Conservation (phyloP, 2,797 vertebrate species). For the Esox lucius region DNA sequence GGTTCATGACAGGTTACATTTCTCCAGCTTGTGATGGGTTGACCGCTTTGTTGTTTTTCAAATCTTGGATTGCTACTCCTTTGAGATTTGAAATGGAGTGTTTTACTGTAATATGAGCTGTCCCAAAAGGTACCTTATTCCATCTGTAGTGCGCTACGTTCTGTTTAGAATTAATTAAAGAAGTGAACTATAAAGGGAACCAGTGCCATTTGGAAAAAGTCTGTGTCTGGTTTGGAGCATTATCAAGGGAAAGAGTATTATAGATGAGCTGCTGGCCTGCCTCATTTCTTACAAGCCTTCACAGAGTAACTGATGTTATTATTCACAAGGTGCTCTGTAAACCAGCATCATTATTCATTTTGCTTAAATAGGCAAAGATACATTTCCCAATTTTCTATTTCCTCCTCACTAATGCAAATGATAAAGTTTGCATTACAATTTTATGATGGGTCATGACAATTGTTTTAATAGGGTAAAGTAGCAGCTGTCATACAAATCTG, state of each 20-base stretch:
- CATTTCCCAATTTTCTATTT: not conserved
- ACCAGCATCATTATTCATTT: conserved; percentile 64
- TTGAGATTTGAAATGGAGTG: not conserved
- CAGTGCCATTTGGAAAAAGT: not conserved
- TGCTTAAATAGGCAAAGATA: conserved; percentile 32
- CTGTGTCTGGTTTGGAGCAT: not conserved
- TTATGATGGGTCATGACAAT: not conserved
- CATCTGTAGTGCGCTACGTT: not conserved
- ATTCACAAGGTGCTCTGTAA: conserved; percentile 62
- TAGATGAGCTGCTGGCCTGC: conserved; percentile 50
- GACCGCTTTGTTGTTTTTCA: not conserved
- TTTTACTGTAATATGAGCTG: not conserved
- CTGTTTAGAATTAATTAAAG: not conserved
- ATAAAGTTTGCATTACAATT: not conserved
- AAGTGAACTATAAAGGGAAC: not conserved
- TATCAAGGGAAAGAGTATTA: conserved; percentile 38
- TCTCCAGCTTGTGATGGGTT: not conserved
- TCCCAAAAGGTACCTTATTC: not conserved
- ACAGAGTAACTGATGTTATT: conserved; percentile 60
- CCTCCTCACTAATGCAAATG: not conserved
- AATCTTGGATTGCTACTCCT: not conserved
- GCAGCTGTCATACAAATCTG: not conserved
- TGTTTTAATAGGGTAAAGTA: not conserved
- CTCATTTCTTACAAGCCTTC: conserved; percentile 36
- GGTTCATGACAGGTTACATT: not conserved